These are phyloP conservation scores for Eristalis arbustorum DNA, from an alignment of 2,888 invertebrate species.

Conservation along the genomic window DNA sequence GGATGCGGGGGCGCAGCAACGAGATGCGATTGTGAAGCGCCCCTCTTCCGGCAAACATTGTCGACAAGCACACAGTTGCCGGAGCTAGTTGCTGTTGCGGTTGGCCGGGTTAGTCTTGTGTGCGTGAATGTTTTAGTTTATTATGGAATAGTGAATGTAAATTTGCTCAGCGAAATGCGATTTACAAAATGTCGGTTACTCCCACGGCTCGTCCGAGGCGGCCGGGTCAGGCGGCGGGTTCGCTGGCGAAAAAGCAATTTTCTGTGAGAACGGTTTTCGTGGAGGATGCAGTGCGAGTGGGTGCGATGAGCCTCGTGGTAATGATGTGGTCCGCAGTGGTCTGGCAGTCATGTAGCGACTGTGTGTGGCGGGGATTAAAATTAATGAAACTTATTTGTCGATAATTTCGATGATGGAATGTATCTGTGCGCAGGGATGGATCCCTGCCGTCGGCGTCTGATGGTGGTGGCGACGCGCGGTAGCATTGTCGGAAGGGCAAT, in stretches of 20 bases:
- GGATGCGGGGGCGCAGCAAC: conserved; percentile 30
- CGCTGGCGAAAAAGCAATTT: conserved; percentile 55
- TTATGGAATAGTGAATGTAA: conserved; percentile 66
- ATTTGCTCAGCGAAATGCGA: conserved; percentile 64
- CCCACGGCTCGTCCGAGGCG: background rate
- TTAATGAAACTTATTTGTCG: conserved; percentile 63
- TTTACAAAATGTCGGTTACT: conserved; percentile 51
- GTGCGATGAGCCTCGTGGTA: conserved; percentile 29
- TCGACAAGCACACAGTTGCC: conserved; percentile 43
- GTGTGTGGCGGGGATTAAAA: conserved; percentile 56
- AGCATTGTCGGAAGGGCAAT: conserved; percentile 13
- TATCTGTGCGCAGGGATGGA: background rate
- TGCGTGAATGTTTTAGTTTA: conserved; percentile 60
- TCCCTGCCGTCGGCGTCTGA: background rate
- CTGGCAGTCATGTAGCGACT: conserved; percentile 38
- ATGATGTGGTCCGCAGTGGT: conserved; percentile 57
- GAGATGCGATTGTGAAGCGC: background rate
- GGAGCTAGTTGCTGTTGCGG: conserved; percentile 59
- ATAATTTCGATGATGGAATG: conserved; percentile 64
- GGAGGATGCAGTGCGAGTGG: background rate
- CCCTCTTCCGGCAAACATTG: conserved; percentile 25
- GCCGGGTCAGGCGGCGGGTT: background rate
- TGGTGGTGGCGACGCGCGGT: conserved; percentile 2
- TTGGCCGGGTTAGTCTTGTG: conserved; percentile 62
- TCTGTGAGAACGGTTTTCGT: conserved; percentile 39